phyloP scores from a whole-genome alignment of 2,888 invertebrate genomes.

The Drosophila demipolita region DNA sequence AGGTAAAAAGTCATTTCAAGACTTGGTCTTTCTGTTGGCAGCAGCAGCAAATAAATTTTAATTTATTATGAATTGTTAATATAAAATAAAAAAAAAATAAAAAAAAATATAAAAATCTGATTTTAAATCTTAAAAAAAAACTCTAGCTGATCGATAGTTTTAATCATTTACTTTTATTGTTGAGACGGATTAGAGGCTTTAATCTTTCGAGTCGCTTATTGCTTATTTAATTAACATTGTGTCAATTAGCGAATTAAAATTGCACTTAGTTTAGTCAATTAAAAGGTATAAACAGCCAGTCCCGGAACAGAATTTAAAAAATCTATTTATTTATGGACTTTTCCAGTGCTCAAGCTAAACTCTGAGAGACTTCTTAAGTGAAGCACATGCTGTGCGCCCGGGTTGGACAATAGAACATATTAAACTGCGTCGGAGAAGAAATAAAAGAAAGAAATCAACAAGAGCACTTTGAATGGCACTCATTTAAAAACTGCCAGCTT shows the following conservation, averaged over 20 bases:
- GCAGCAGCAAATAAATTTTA: neutral
- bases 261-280: neutral
- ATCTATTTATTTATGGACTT: neutral
- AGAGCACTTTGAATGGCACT: constrained; percentile 21
- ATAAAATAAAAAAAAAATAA: no score
- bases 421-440: constrained; percentile 21
- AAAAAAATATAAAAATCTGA: neutral
- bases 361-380: constrained; percentile 3
- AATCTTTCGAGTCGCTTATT: neutral
- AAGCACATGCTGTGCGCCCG: neutral
- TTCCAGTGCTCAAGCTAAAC: neutral
- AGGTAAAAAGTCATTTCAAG: neutral
- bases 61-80: no score
- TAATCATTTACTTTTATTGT: neutral
- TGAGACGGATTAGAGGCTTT: neutral
- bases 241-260: neutral
- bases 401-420: constrained; percentile 38
- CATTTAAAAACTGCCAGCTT: constrained; percentile 52
- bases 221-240: neutral
- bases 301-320: neutral
- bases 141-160: neutral
- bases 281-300: neutral
- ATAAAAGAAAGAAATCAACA: constrained; percentile 19
- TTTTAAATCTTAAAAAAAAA: neutral
- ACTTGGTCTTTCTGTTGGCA: neutral